Evolutionary conservation across 2,888 invertebrate species (phyloP), one percentile per base, ranked within the genome.

Genomic region (Ceramica pisi): DNA sequence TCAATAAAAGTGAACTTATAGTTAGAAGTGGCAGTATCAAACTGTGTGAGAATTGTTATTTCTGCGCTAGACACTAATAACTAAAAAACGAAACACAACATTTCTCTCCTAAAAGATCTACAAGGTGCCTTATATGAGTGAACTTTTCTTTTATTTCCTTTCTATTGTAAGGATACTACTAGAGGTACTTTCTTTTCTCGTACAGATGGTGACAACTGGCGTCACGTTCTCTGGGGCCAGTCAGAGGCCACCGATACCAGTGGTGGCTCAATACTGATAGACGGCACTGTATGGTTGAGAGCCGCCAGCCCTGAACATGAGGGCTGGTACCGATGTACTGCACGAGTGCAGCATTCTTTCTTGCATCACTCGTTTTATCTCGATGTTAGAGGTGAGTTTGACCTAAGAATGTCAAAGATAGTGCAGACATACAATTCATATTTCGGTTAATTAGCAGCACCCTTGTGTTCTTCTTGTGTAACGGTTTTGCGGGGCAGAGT

Each of bases 311-410:
- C 98, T 14, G 97, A 97, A 81, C 97, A 98, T 86, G 98, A 98
- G 90, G 98, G 98, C 50, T 97, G 97, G 96, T 99, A 98, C 91
- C 96, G 98, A 82, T 99, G 99, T 88, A 97, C 98, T 69, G 98
- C 98, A 1, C 96, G 97, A 72, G 96, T 92, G 0, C 94, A 93
- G 62, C 96, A 95, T 78, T 91, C 95, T 0, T 93, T 93, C 61
- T 81, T 96, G 53, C 95, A 96, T 85, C 95, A 96, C 79, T 90
- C 91, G 0, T 96, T 96, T 72, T 96, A 94, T 82, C 88, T 96
- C 19, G 96, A 96, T 83, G 92, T 96, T 8, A 89, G 95, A 91
- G 96, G 96, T 95, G 80, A 86, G 88, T 74, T 38, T 21, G 6
- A 14, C 1, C 2, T 9, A 23, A 1, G 12, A 16, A 41, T 23